phyloP scores from a whole-genome alignment of 2,113 vertebrate species.

The Aythya baeri region DNA sequence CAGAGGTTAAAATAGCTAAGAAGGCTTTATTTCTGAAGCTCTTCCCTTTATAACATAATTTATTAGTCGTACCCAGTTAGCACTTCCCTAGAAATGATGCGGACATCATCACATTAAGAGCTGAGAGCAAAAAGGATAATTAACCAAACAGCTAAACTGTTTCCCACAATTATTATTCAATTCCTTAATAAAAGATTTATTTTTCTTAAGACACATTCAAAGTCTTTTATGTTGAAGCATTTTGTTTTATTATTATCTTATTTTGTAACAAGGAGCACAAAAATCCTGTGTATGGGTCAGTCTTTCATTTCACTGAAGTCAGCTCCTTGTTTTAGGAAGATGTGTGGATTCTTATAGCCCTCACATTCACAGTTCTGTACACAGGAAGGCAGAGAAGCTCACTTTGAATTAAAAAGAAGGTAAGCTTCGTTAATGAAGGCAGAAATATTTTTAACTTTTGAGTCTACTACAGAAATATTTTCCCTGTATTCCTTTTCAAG shows the following conservation, averaged over 20 bases:
- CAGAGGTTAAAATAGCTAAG: slow-evolving; percentile 60
- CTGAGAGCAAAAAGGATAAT: slow-evolving; percentile 45
- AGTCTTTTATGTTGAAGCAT: slow-evolving; percentile 19
- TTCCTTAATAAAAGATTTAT: slow-evolving; percentile 24
- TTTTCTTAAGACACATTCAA: slow-evolving; percentile 37
- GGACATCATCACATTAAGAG: background rate
- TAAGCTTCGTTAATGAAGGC: background rate
- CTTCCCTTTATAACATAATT: slow-evolving; percentile 46
- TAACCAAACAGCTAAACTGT: slow-evolving; percentile 34
- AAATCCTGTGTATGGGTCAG: background rate
- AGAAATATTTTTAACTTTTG: background rate
- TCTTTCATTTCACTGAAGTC: background rate
- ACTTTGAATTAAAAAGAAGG: background rate
- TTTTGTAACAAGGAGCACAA: background rate
- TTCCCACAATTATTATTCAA: slow-evolving; percentile 67
- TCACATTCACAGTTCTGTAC: background rate
- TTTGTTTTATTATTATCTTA: background rate
- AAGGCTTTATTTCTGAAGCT: slow-evolving; percentile 49
- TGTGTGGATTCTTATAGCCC: background rate
- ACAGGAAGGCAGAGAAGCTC: background rate
- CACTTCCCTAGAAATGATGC: slow-evolving; percentile 35
- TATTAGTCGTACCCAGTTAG: slow-evolving; percentile 62
- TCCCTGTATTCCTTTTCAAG: background rate
- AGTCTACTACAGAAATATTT: background rate
- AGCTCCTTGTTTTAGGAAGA: background rate